These are phyloP conservation scores for Tachysurus vachellii DNA, from an alignment of 2,113 vertebrate species.

Conservation along the genomic window DNA sequence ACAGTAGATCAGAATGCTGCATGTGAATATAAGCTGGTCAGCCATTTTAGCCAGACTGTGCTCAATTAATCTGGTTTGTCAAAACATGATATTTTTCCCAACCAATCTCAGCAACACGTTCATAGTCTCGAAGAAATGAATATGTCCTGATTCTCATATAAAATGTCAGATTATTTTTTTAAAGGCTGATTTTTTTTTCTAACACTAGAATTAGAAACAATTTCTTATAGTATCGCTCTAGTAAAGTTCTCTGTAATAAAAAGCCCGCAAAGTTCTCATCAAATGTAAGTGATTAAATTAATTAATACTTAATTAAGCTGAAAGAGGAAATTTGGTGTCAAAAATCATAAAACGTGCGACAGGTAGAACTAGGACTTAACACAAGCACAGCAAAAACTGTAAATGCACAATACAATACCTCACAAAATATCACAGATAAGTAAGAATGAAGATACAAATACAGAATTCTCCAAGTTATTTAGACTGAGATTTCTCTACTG, in stretches of 20 bases:
- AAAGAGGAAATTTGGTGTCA: too few relatives aligned
- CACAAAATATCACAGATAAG: too few relatives aligned
- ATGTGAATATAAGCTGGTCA: background rate
- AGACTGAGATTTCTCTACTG: too few relatives aligned
- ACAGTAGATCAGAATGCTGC: background rate
- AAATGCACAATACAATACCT: too few relatives aligned
- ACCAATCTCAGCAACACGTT: background rate
- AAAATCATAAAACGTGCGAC: too few relatives aligned
- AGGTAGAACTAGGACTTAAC: too few relatives aligned
- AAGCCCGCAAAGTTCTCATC: background rate
- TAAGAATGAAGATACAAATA: too few relatives aligned
- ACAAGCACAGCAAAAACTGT: too few relatives aligned
- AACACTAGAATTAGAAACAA: background rate
- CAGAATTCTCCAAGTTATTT: too few relatives aligned
- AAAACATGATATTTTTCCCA: conserved; percentile 10
- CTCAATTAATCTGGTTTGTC: background rate
- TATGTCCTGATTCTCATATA: background rate
- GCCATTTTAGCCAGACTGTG: background rate
- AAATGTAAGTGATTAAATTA: background rate
- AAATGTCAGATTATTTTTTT: background rate
- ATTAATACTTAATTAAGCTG: too few relatives aligned
- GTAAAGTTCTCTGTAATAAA: background rate
- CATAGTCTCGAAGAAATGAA: background rate
- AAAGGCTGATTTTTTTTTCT: background rate
- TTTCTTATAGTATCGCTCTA: background rate